Percentiles rank a stretch among this genome's conserved stretches.
These are phyloP conservation scores for Malthinus flaveolus DNA, from an alignment of 2,888 invertebrate species.

Conservation along the genomic window DNA sequence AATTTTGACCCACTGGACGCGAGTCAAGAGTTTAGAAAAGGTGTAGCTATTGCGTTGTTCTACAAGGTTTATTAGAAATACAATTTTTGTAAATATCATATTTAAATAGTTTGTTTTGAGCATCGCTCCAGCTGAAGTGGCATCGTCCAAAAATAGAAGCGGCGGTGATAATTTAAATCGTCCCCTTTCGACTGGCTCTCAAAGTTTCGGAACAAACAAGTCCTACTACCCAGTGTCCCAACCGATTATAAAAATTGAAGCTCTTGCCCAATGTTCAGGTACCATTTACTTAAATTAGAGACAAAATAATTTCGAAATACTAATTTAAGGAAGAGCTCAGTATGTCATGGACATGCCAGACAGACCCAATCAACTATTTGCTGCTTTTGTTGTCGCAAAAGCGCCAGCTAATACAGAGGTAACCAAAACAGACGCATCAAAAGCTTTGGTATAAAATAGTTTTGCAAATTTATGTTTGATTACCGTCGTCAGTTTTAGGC, in stretches of 20 bases:
- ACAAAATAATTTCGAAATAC: too few species aligned
- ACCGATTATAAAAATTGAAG: slow-evolving; percentile 75
- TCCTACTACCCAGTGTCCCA: slow-evolving; percentile 75
- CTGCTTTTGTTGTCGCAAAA: slow-evolving; percentile 62
- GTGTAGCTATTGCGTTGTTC: slow-evolving; percentile 74
- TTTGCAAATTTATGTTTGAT: background rate
- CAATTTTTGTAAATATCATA: too few species aligned
- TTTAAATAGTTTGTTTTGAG: slow-evolving; percentile 58
- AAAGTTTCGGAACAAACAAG: slow-evolving; percentile 71
- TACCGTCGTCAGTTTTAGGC: slow-evolving; percentile 53
- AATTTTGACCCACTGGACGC: slow-evolving; percentile 66
- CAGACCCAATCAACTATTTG: slow-evolving; percentile 62
- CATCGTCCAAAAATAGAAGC: slow-evolving; percentile 58
- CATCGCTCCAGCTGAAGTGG: slow-evolving; percentile 57
- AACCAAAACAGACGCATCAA: slow-evolving; percentile 60
- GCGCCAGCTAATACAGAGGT: slow-evolving; percentile 53
- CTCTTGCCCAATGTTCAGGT: slow-evolving; percentile 55
- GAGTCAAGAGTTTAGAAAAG: slow-evolving; percentile 67
- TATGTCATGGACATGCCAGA: slow-evolving; percentile 66
- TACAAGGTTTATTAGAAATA: slow-evolving; percentile 59
- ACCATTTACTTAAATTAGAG: too few species aligned
- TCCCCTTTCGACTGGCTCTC: slow-evolving; percentile 67
- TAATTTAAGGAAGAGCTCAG: slow-evolving; percentile 71
- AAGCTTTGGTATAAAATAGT: slow-evolving; percentile 61
- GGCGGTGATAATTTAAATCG: slow-evolving; percentile 66